These are phyloP conservation scores for Eumerus sabulonum DNA, from an alignment of 2,888 invertebrate genomes.

Conservation along the genomic window DNA sequence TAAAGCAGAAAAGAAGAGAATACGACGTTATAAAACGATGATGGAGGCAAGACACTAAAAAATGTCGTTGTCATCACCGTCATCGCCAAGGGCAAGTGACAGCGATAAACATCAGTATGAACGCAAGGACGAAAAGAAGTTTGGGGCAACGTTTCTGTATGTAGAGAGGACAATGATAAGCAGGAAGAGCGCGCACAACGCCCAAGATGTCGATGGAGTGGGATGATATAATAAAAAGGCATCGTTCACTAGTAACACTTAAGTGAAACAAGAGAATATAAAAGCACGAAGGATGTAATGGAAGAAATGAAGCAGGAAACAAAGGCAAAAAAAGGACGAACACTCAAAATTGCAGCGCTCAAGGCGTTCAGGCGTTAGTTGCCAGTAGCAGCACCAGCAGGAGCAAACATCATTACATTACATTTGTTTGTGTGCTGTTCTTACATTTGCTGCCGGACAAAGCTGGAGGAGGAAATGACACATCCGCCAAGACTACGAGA, in stretches of 20 bases:
- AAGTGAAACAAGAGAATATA: conserved; percentile 60
- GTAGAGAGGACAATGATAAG: conserved; percentile 21
- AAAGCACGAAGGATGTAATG: conserved; percentile 57
- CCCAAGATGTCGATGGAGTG: no score
- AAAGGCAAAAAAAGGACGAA: conserved; percentile 2
- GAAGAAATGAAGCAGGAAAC: neutral
- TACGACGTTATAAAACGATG: conserved; percentile 10
- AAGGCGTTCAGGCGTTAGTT: no score
- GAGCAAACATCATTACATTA: no score
- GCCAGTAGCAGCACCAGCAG: no score
- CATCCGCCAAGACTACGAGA: neutral
- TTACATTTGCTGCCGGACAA: conserved; percentile 35
- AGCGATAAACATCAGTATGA: conserved; percentile 50
- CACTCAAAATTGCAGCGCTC: conserved; percentile 58
- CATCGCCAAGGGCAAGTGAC: conserved; percentile 35
- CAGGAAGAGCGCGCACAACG: neutral
- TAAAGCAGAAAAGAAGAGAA: conserved; percentile 71
- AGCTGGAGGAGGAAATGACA: conserved; percentile 40
- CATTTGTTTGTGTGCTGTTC: conserved; percentile 36
- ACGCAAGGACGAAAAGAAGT: conserved; percentile 30
- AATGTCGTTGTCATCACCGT: conserved; percentile 51
- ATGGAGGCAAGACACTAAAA: no score
- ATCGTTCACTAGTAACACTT: conserved; percentile 64
- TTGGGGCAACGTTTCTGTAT: conserved; percentile 42
- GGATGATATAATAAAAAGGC: conserved; percentile 4